These are phyloP conservation scores for Fulmarus glacialis DNA, from an alignment of 2,113 vertebrate species.

Conservation along the genomic window DNA sequence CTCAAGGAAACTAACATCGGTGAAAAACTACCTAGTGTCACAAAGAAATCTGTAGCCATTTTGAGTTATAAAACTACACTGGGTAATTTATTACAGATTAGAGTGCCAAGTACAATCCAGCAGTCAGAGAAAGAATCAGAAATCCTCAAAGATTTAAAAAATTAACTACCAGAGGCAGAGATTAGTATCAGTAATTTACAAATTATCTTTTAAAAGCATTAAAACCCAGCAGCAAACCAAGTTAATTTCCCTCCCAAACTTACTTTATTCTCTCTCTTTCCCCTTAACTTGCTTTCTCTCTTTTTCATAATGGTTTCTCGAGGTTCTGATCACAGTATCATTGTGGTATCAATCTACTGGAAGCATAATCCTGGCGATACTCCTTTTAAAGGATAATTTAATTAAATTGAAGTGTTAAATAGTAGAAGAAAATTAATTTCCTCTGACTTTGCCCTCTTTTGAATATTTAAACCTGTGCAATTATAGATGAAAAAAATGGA, in stretches of 20 bases:
- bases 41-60: not conserved
- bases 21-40: not conserved
- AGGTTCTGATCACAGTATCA: not conserved
- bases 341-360: not conserved
- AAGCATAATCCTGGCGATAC: not conserved
- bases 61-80: not conserved
- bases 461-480: not conserved
- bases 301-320: not conserved
- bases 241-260: not conserved
- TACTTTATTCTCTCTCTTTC: not conserved
- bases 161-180: not conserved
- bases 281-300: not conserved
- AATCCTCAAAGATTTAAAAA: not conserved
- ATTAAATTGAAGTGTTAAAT: not conserved
- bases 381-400: not conserved
- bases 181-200: not conserved
- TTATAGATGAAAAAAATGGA: not conserved
- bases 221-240: not conserved
- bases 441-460: not conserved
- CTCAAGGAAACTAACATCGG: not conserved
- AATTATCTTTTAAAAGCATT: not conserved
- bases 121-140: not conserved
- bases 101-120: not conserved
- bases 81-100: not conserved
- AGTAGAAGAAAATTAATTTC: slow-evolving; percentile 8